These are phyloP conservation scores for Plodia interpunctella DNA, from an alignment of 1,140 invertebrate species.

Conservation along the genomic window DNA sequence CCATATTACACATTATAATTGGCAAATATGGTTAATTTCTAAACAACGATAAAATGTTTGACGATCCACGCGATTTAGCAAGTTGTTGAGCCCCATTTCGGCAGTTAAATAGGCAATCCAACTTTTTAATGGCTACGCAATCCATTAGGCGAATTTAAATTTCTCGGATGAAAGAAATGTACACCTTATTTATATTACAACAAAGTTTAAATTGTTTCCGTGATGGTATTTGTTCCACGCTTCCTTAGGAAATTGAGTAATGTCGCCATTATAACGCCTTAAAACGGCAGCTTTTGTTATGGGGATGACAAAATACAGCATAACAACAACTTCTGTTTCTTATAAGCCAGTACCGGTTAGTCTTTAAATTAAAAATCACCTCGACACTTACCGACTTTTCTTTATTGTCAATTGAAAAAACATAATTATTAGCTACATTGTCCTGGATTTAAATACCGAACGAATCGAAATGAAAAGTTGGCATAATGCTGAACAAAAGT, in stretches of 20 bases:
- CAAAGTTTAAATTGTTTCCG: slow-evolving; percentile 6
- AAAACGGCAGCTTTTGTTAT: slow-evolving; percentile 2
- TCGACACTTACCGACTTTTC: too few species aligned
- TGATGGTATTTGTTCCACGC: neutral
- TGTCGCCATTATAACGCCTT: neutral
- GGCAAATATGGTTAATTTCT: slow-evolving; percentile 1
- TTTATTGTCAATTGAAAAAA: too few species aligned
- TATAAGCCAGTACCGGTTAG: neutral
- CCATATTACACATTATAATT: neutral
- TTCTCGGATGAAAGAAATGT: neutral
- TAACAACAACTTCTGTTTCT: neutral
- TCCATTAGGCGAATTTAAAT: slow-evolving; percentile 14
- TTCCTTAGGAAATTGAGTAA: neutral
- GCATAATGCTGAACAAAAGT: too few species aligned
- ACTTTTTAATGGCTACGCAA: slow-evolving; percentile 14
- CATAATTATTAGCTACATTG: too few species aligned
- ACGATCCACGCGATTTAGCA: slow-evolving; percentile 6
- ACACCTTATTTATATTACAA: neutral
- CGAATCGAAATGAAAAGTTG: too few species aligned
- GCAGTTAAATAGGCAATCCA: slow-evolving; percentile 14
- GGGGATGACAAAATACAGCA: neutral
- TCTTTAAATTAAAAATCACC: too few species aligned
- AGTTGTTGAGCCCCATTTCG: slow-evolving; percentile 8
- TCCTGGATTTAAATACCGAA: too few species aligned
- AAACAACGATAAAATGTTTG: slow-evolving; percentile 13